These are phyloP conservation scores for Pseudomyrmex cubaensis DNA, from an alignment of 1,140 invertebrate genomes.

Conservation along the genomic window DNA sequence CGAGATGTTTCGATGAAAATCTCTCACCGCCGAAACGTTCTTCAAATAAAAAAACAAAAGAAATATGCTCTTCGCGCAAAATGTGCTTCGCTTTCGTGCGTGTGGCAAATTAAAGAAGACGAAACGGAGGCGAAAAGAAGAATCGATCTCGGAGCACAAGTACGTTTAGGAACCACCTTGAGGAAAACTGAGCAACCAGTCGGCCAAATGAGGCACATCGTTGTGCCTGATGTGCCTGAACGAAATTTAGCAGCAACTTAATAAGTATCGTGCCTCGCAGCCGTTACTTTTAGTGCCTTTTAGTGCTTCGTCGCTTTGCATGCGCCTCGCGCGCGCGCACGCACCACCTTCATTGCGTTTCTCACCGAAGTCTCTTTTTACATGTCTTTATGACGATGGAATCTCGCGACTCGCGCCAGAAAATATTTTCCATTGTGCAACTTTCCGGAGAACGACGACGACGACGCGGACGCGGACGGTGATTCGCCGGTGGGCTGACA, in stretches of 20 bases:
- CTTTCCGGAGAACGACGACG: constrained; percentile 66
- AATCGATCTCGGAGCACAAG: background rate
- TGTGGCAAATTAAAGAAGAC: constrained; percentile 9
- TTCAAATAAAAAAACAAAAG: too few species aligned
- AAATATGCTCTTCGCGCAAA: too few species aligned
- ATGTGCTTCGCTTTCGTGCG: background rate
- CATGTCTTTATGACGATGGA: background rate
- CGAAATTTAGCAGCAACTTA: constrained; percentile 21
- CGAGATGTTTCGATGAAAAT: background rate
- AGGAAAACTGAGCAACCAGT: constrained; percentile 24
- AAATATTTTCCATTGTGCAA: constrained; percentile 72
- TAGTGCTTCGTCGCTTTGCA: constrained; percentile 21
- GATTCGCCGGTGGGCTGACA: constrained; percentile 61
- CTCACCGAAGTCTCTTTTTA: background rate
- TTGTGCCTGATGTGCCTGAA: background rate
- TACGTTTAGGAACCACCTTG: constrained; percentile 22
- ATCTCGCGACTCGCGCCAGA: constrained; percentile 24
- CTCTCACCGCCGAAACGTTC: background rate
- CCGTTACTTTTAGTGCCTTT: constrained; percentile 49
- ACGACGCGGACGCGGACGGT: constrained; percentile 29
- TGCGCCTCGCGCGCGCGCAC: constrained; percentile 27
- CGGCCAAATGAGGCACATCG: too few species aligned
- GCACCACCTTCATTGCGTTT: background rate
- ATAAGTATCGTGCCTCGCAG: constrained; percentile 46
- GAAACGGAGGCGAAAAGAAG: background rate